phyloP scores from a whole-genome alignment of 2,113 vertebrate species.

The Diphyllodes magnificus region DNA sequence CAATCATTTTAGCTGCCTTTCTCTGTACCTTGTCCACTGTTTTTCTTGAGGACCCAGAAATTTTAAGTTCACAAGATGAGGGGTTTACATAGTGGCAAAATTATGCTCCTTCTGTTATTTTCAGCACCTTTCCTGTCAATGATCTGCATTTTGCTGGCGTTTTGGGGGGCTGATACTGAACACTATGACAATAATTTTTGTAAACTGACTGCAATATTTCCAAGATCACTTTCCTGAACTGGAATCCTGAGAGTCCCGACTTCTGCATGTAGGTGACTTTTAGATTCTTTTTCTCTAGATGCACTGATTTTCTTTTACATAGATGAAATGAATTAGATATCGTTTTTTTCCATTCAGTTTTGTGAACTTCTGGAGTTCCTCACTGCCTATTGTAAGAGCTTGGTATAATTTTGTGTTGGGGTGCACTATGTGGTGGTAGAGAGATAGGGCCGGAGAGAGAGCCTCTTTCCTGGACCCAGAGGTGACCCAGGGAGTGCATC shows the following conservation, averaged over 20 bases:
- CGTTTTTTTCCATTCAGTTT: not conserved
- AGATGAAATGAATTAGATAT: not conserved
- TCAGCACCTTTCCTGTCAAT: not conserved
- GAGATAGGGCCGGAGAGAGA: too few relatives aligned
- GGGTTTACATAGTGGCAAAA: not conserved
- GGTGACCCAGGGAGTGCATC: too few relatives aligned
- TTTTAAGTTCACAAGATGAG: not conserved
- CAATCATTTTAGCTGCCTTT: not conserved
- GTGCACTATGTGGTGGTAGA: too few relatives aligned
- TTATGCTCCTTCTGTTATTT: not conserved
- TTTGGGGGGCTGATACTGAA: not conserved
- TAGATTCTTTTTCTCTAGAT: not conserved
- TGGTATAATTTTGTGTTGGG: not conserved
- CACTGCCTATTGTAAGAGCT: not conserved
- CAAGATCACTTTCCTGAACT: not conserved
- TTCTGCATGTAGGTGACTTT: not conserved
- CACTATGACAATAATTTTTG: not conserved
- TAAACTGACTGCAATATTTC: not conserved
- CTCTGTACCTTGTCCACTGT: not conserved
- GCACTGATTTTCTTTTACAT: not conserved
- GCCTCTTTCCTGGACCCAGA: too few relatives aligned
- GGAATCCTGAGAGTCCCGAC: not conserved
- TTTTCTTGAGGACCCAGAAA: not conserved
- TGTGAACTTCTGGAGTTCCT: not conserved
- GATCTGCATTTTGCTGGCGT: not conserved